phyloP scores from a whole-genome alignment of 2,888 invertebrate species.

The Chrysina gloriosa region DNA sequence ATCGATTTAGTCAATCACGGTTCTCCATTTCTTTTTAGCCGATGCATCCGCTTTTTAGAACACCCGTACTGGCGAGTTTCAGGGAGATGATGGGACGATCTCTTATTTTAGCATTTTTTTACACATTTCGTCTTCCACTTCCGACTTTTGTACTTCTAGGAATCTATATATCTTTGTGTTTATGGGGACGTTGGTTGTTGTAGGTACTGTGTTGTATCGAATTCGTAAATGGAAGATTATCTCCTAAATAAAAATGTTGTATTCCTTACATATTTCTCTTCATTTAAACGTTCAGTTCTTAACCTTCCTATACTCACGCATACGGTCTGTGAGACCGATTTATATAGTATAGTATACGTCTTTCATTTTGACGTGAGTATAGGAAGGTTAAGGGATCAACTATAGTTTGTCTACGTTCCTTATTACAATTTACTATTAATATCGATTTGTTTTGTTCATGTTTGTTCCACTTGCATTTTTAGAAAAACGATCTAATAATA shows the following conservation, averaged over 20 bases:
- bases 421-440: slow-evolving; percentile 2
- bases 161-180: slow-evolving; percentile 52
- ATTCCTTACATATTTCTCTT: slow-evolving; percentile 51
- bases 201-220: slow-evolving; percentile 48
- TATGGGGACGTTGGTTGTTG: slow-evolving; percentile 48
- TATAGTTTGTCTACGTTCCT: slow-evolving; percentile 14
- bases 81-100: slow-evolving; percentile 52
- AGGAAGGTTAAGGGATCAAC: neutral
- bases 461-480: slow-evolving; percentile 8
- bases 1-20: slow-evolving; percentile 56
- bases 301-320: no score
- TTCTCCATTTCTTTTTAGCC: slow-evolving; percentile 54
- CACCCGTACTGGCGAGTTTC: slow-evolving; percentile 50
- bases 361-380: no score
- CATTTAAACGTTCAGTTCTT: slow-evolving; percentile 49
- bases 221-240: slow-evolving; percentile 49
- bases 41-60: slow-evolving; percentile 51
- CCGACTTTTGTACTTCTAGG: slow-evolving; percentile 53
- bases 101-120: slow-evolving; percentile 50
- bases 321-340: no score
- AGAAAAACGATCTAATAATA: neutral
- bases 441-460: no score
- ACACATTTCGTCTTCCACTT: slow-evolving; percentile 53
- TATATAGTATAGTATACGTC: no score
- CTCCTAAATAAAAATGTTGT: slow-evolving; percentile 50